phyloP scores from a whole-genome alignment of 1,140 invertebrate species.

The Laupala kohalensis region DNA sequence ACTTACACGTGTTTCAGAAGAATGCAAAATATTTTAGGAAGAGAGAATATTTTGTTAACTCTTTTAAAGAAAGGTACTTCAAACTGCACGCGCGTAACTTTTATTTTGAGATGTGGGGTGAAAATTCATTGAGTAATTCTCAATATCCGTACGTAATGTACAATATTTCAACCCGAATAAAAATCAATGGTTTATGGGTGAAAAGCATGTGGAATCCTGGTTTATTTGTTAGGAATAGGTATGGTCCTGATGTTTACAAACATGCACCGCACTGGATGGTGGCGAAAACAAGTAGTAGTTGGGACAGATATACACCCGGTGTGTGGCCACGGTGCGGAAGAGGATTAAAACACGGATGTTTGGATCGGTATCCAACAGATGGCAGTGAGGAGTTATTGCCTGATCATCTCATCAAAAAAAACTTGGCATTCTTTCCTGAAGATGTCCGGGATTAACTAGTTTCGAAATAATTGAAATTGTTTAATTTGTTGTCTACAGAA shows the following conservation, averaged over 20 bases:
- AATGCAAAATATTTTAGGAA: slow-evolving; percentile 10
- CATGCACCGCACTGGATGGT: slow-evolving; percentile 16
- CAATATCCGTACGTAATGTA: slow-evolving; percentile 9
- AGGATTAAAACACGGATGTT: slow-evolving; percentile 20
- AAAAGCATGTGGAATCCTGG: slow-evolving; percentile 23
- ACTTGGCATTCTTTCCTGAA: too few relatives aligned
- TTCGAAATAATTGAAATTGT: too few relatives aligned
- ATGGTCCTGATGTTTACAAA: slow-evolving; percentile 20
- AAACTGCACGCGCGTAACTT: slow-evolving; percentile 8
- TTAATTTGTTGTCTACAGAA: too few relatives aligned
- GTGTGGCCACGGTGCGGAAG: slow-evolving; percentile 17
- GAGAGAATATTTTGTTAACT: slow-evolving; percentile 14
- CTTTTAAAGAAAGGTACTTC: slow-evolving; percentile 3
- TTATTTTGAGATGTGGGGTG: slow-evolving; percentile 13
- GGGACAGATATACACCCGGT: neutral
- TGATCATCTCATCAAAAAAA: too few relatives aligned
- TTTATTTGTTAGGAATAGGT: slow-evolving; percentile 23
- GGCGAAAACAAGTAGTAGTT: neutral
- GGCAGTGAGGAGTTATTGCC: slow-evolving; percentile 19
- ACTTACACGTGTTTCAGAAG: slow-evolving; percentile 9
- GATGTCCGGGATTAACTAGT: too few relatives aligned
- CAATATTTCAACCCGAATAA: slow-evolving; percentile 19
- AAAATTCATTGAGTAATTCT: slow-evolving; percentile 9
- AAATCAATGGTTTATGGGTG: slow-evolving; percentile 21
- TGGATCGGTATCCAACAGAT: slow-evolving; percentile 22